Evolutionary conservation across 2,888 invertebrate species (phyloP).

Genomic region (Pandemis heparana): DNA sequence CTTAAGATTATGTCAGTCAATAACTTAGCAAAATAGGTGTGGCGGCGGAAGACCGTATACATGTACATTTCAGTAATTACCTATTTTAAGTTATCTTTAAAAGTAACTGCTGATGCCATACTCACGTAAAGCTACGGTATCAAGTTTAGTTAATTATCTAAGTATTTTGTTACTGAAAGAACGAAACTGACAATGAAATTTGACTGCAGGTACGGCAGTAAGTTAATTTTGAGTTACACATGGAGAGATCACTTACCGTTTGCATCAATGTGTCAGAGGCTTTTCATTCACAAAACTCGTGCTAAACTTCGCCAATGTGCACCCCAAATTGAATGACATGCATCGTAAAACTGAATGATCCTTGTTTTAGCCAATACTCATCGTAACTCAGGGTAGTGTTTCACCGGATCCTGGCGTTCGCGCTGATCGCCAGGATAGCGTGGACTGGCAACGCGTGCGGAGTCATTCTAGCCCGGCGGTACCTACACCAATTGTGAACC

Average conservation of each 20-base stretch:
- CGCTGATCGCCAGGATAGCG: conserved; percentile 73
- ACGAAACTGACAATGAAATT: neutral
- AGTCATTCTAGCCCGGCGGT: conserved; percentile 66
- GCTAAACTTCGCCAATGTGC: neutral
- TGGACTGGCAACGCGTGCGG: conserved; percentile 71
- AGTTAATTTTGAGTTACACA: conserved; percentile 7
- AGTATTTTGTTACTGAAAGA: neutral
- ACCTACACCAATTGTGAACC: conserved; percentile 81
- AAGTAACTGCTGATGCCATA: neutral
- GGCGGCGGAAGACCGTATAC: conserved; percentile 8
- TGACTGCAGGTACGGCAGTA: neutral
- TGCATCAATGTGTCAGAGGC: conserved; percentile 3
- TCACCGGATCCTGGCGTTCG: conserved; percentile 60
- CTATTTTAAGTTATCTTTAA: neutral
- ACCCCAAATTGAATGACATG: neutral
- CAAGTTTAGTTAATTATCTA: neutral
- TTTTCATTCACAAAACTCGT: neutral
- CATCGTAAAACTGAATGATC: neutral
- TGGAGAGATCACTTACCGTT: conserved; percentile 1
- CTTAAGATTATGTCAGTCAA: conserved; percentile 1
- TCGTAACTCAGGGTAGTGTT: conserved; percentile 53
- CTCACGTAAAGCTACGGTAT: neutral
- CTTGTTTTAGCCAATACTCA: neutral
- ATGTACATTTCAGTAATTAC: neutral
- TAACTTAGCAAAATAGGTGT: conserved; percentile 26